Evolutionary conservation across 2,113 vertebrate species (phyloP), one percentile per base, ranked within the genome.

Genomic region (Lasiurus cinereus): DNA sequence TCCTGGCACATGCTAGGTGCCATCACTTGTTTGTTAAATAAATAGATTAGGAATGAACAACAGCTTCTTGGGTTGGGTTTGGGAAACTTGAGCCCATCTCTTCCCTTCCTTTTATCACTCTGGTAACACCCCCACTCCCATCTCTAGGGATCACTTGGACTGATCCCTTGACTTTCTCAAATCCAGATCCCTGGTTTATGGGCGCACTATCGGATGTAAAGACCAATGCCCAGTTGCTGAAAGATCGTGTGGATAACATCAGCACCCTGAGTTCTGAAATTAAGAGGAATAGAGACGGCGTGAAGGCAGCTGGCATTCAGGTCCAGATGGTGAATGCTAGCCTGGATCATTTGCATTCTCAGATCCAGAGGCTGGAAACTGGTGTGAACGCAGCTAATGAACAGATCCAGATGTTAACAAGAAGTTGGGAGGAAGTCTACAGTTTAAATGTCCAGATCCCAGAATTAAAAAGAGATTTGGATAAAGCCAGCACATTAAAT

Each of bases 141-240:
- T 9, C 50, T 36, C 16, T 15, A 36, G 52, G 33, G 22, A 46
- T 59, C 15, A 24, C 43, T 36, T 90, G 16, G 33, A 5, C 50
- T 94, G 24, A 95, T 33, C 13, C 88, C 36, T 46, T 92, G 29
- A 31, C 33, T 91, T 83, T 95, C 54, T 96, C 74, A 59, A 79
- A 87, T 79, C 33, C 48, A 97, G 97, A 97, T 93, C 79, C 96
- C 59, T 79, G 94, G 95, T 31, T 94, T 74, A 79, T 94, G 90
- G 19, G 74, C 64, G 87, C 73, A 59, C 69, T 96, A 22, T 86
- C 94, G 5, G 52, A 86, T 46, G 12, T 95, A 29, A 95, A 95
- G 88, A 77, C 56, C 10, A 43, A 88, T 8, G 74, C 74, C 21
- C 82, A 95, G 73, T 12, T 89, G n/a, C 76, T 97, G 85, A 31